Percentiles rank a stretch among this genome's conserved stretches.
phyloP scores from a whole-genome alignment of 30 jellyfish, hydroid and myxozoan species.

The Aurelia aurita region DNA sequence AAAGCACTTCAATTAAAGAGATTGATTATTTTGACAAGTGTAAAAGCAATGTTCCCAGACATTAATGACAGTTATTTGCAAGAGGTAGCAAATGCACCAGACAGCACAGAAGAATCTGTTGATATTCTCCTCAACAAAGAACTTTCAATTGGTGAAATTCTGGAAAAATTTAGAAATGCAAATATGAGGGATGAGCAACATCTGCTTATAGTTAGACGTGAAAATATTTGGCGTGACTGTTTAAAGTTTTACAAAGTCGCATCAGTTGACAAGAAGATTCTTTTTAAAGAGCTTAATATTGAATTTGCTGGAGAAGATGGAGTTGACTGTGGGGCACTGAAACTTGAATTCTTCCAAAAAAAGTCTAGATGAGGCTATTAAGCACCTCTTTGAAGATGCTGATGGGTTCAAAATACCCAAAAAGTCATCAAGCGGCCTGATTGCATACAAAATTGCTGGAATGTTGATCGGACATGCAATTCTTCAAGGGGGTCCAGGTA shows the following conservation, averaged over 20 bases:
- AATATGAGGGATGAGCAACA: not conserved
- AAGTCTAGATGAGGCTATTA: not conserved
- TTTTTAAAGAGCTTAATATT: not conserved
- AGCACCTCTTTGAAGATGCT: conserved; percentile 3
- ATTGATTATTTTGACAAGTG: not conserved
- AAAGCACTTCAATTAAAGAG: not conserved
- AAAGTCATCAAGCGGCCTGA: not conserved
- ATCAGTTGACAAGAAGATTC: too few relatives aligned
- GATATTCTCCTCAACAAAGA: not conserved
- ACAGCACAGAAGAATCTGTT: not conserved
- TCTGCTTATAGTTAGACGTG: not conserved
- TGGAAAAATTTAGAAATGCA: not conserved
- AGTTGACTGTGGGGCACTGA: not conserved
- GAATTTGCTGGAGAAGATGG: conserved; percentile 7
- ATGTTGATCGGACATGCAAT: not conserved
- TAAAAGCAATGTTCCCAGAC: not conserved
- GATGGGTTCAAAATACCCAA: not conserved
- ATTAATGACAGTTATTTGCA: not conserved
- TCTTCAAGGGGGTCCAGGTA: not conserved
- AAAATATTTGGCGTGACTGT: not conserved
- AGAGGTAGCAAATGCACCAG: conserved; percentile 2
- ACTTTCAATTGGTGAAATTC: not conserved
- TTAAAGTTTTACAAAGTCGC: too few relatives aligned
- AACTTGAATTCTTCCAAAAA: not conserved
- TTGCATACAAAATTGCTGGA: too few relatives aligned